These are phyloP conservation scores for Cylloceria caligata DNA, from an alignment of 2,888 invertebrate genomes.

Conservation along the genomic window DNA sequence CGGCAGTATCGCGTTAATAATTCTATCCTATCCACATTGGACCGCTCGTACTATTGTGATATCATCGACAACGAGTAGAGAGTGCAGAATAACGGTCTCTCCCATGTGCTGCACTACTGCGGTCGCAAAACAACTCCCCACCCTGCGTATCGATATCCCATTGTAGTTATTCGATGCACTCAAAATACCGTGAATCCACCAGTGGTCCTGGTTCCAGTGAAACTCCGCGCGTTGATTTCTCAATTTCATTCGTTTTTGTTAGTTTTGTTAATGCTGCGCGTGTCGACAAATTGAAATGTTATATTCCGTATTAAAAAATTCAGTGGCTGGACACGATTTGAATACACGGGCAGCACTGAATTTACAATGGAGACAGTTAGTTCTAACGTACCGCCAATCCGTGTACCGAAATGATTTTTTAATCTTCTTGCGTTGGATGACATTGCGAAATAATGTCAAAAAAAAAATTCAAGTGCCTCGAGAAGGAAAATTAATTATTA, in stretches of 20 bases:
- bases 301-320: neutral
- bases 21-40: slow-evolving; percentile 69
- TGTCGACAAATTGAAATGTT: slow-evolving; percentile 62
- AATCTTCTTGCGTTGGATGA: too few relatives aligned
- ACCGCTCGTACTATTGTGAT: slow-evolving; percentile 67
- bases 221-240: slow-evolving; percentile 59
- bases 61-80: slow-evolving; percentile 69
- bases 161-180: slow-evolving; percentile 68
- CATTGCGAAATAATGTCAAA: too few relatives aligned
- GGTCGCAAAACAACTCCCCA: slow-evolving; percentile 69
- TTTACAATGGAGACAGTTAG: neutral
- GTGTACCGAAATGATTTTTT: too few relatives aligned
- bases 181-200: slow-evolving; percentile 56
- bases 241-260: slow-evolving; percentile 65
- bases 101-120: slow-evolving; percentile 57
- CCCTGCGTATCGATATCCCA: slow-evolving; percentile 66
- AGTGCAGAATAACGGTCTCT: slow-evolving; percentile 50
- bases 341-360: neutral
- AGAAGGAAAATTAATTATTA: neutral
- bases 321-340: neutral
- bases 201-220: slow-evolving; percentile 31
- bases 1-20: slow-evolving; percentile 72
- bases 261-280: slow-evolving; percentile 61
- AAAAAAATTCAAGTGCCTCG: too few relatives aligned
- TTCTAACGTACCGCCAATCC: neutral